These are phyloP conservation scores for Hypotaenidia okinawae DNA, from an alignment of 2,797 vertebrate genomes.

Conservation along the genomic window DNA sequence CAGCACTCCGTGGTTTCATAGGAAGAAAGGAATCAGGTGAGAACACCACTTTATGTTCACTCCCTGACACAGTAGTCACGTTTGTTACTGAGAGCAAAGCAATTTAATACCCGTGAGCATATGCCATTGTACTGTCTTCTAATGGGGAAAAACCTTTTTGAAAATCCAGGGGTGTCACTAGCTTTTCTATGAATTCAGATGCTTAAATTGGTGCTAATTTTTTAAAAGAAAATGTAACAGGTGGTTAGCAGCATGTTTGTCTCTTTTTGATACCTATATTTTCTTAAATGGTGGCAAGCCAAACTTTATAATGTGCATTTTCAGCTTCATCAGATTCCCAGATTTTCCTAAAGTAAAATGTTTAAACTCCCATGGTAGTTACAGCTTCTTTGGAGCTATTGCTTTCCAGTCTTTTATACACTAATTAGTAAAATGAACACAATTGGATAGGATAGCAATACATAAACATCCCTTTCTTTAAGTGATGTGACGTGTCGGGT, in stretches of 20 bases:
- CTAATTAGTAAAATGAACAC: background rate
- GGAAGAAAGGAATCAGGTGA: background rate
- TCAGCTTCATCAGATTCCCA: constrained; percentile 32
- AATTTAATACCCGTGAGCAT: background rate
- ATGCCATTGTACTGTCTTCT: constrained; percentile 8
- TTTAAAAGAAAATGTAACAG: constrained; percentile 59
- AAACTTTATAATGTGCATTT: constrained; percentile 60
- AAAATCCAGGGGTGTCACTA: constrained; percentile 17
- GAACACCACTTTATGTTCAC: background rate
- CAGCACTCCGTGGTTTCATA: background rate
- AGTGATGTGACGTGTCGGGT: background rate
- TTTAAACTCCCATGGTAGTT: background rate
- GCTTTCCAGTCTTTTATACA: constrained; percentile 7
- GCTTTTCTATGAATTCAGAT: constrained; percentile 68
- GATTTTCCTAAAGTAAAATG: background rate
- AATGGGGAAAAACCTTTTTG: background rate
- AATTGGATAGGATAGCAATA: background rate
- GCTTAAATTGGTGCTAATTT: constrained; percentile 72
- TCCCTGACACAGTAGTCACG: background rate
- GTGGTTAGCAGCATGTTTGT: constrained; percentile 61
- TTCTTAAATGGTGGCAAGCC: constrained; percentile 61
- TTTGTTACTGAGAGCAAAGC: background rate
- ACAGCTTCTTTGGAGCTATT: constrained; percentile 5
- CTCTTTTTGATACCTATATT: constrained; percentile 67
- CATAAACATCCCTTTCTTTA: background rate